phyloP scores from a whole-genome alignment of 2,888 invertebrate genomes.

The Brachycybe producta region DNA sequence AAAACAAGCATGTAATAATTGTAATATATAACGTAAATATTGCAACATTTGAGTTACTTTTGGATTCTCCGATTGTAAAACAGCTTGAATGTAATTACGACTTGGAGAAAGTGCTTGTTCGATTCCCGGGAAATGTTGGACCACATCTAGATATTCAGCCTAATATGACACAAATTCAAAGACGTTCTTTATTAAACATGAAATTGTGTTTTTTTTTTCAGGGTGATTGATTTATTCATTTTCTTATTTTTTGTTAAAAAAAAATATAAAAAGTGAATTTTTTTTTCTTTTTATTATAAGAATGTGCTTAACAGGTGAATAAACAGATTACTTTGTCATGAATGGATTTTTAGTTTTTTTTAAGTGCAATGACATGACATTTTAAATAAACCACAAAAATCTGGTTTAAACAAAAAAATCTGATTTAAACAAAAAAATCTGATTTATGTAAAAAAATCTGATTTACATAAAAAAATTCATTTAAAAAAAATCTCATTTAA shows the following conservation, averaged over 20 bases:
- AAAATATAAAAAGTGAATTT: not conserved
- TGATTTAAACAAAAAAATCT: too few species aligned
- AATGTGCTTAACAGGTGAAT: too few species aligned
- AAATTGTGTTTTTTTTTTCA: not conserved
- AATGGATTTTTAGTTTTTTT: too few species aligned
- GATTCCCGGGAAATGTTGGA: slow-evolving; percentile 59
- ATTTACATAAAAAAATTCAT: too few species aligned
- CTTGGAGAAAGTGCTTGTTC: slow-evolving; percentile 53
- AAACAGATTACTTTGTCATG: too few species aligned
- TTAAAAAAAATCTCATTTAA: too few species aligned
- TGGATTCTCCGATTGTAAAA: slow-evolving; percentile 42
- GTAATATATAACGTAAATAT: not conserved
- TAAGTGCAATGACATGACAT: too few species aligned
- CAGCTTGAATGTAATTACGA: slow-evolving; percentile 45
- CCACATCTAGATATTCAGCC: slow-evolving; percentile 67
- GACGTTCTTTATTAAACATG: too few species aligned
- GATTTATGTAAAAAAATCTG: too few species aligned
- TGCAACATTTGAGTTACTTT: slow-evolving; percentile 23
- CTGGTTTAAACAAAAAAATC: too few species aligned
- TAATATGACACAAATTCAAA: slow-evolving; percentile 34
- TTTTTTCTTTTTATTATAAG: not conserved
- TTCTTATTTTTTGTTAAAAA: not conserved
- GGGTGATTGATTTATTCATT: not conserved
- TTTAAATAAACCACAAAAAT: too few species aligned
- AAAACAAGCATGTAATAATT: not conserved